A percentile compares a stretch with the other conserved stretches of the same genome.
Conservation (phyloP, 2,888 invertebrate species). For the Ethmia dodecea region DNA sequence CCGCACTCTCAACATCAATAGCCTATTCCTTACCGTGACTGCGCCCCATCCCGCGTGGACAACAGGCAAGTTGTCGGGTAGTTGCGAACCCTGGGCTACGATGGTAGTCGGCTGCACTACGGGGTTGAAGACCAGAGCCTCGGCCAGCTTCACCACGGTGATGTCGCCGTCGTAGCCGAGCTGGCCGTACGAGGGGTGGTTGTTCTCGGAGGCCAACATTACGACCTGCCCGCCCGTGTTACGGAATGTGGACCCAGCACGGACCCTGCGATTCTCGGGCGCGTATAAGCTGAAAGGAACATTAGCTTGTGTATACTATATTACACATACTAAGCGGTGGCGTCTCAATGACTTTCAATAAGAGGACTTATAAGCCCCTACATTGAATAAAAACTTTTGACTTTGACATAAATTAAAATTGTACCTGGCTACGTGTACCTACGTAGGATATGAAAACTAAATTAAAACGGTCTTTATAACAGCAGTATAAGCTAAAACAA, state of each 20-base stretch:
- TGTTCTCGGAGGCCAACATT: slow-evolving; percentile 15
- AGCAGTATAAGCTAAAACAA: no score
- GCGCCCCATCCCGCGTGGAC: slow-evolving; percentile 31
- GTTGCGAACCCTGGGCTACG: slow-evolving; percentile 9
- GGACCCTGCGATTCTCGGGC: slow-evolving; percentile 31
- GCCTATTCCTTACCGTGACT: slow-evolving; percentile 24
- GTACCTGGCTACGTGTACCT: no score
- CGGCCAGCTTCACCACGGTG: slow-evolving; percentile 30
- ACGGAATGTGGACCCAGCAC: slow-evolving; percentile 42
- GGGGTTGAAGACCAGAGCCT: slow-evolving; percentile 15
- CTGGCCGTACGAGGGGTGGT: slow-evolving; percentile 26
- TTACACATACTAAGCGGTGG: neutral
- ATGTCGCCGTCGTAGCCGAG: slow-evolving; percentile 32
- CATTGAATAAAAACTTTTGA: no score
- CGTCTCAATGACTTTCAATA: neutral
- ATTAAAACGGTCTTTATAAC: no score
- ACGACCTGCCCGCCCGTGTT: slow-evolving; percentile 34
- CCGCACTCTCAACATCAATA: no score
- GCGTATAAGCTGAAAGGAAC: slow-evolving; percentile 24
- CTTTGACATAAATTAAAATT: no score
- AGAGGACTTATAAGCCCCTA: no score
- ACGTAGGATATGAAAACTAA: no score
- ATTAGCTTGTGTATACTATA: neutral
- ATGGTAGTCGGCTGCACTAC: slow-evolving; percentile 22
- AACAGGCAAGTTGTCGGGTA: slow-evolving; percentile 26